A percentile compares a stretch with the other conserved stretches of the same genome.
These are phyloP conservation scores for Rhamnusium bicolor DNA, from an alignment of 2,888 invertebrate species.

Conservation along the genomic window DNA sequence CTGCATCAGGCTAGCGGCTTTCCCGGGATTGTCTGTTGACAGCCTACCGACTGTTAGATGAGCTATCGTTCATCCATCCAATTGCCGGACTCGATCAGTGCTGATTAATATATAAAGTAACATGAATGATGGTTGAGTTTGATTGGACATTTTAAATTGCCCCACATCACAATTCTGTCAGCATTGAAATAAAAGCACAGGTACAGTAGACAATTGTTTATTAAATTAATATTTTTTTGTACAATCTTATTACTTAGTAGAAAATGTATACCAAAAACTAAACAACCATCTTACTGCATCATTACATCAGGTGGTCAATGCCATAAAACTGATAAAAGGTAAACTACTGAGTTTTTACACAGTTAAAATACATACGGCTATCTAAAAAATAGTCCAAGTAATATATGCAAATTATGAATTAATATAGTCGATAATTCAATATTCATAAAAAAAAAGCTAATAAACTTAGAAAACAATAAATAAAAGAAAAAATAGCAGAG, in stretches of 20 bases:
- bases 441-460: slow-evolving; percentile 11
- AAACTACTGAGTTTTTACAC: slow-evolving; percentile 23
- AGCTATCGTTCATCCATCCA: too few species aligned
- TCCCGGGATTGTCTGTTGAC: too few species aligned
- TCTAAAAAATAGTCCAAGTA: slow-evolving; percentile 1
- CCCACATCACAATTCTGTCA: not conserved
- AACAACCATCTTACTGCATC: slow-evolving; percentile 48
- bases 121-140: too few species aligned
- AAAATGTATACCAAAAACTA: slow-evolving; percentile 60
- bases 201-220: slow-evolving; percentile 55
- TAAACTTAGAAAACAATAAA: slow-evolving; percentile 30
- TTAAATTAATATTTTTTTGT: slow-evolving; percentile 58
- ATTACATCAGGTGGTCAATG: slow-evolving; percentile 39
- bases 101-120: too few species aligned
- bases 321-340: slow-evolving; percentile 19
- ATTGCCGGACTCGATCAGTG: too few species aligned
- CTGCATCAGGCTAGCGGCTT: too few species aligned
- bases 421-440: not conserved
- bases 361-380: slow-evolving; percentile 21
- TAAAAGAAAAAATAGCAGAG: slow-evolving; percentile 17
- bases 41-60: too few species aligned
- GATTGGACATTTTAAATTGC: too few species aligned
- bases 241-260: slow-evolving; percentile 55
- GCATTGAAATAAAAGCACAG: not conserved
- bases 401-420: not conserved